Evolutionary conservation across 2,888 invertebrate genomes (phyloP), one percentile per base, ranked within the genome.

Genomic region (Dexiosoma caninum): DNA sequence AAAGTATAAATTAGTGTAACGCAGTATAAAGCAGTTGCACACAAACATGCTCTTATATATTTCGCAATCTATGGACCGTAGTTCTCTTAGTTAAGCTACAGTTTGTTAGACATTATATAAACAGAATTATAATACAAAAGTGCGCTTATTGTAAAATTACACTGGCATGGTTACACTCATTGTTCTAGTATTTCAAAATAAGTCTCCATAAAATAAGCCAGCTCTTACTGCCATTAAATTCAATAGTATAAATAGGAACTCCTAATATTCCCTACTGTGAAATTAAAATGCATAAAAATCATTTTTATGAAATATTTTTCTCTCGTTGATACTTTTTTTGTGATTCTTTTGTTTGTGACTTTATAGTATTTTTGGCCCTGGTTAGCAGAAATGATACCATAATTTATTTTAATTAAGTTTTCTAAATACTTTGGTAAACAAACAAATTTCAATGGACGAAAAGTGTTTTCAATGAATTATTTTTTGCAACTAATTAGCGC

Each of bases 401-500:
- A 27, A 74, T 46, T 71, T 66, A 71, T 71, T 76, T 60, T 76
- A 60, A 76, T 44, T 62, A 77, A 69, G 60, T 77, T 77, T 66
- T 74, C 55, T 46, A 66, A 66, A 57, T 49, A 57, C 40, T 46
- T 57, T 64, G 27, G 14, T 55, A 46, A 59, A 42, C 71, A 64
- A 64, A 62, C 42, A 59, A 67, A 60, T 60, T 51, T 74, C 23
- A 46, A 55, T 74, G 23, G 46, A 23, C 7, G 14, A 32, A 70
- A 67, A 60, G 53, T 40, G 44, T 60, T 78, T 55, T 79, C 32
- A 27, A 69, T 51, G 62, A 79, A 74, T 69, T 74, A 69, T 64
- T 57, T 74, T 72, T 62, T 49, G 46, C 62, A 74, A 74, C 74
- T 79, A 79, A 79, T 79, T 79, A 79, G 78, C 62, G 62, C 60